These are phyloP conservation scores for Plagodis pulveraria DNA, from an alignment of 2,888 invertebrate genomes.

Conservation along the genomic window DNA sequence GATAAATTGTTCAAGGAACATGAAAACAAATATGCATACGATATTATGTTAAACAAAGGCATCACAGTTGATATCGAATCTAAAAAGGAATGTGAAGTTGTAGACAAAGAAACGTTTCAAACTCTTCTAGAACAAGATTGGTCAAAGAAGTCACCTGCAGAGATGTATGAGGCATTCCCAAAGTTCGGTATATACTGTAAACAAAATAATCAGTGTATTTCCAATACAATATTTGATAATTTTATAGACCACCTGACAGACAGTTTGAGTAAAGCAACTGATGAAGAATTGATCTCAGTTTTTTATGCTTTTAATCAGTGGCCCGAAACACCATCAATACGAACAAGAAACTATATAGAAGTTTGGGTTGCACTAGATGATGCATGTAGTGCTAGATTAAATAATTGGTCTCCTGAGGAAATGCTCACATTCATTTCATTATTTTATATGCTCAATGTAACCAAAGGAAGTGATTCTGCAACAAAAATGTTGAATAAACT, in stretches of 20 bases:
- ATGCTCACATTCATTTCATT: constrained; percentile 86
- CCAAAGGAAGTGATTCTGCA: constrained; percentile 83
- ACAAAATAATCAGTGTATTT: constrained; percentile 62
- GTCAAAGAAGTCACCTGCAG: constrained; percentile 50
- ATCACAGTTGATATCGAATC: constrained; percentile 52
- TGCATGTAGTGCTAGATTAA: constrained; percentile 79
- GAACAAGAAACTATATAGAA: constrained; percentile 85
- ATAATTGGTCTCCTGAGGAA: constrained; percentile 81
- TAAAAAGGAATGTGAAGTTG: constrained; percentile 19
- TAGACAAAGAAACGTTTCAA: constrained; percentile 53
- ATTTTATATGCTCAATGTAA: constrained; percentile 86
- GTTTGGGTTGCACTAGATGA: constrained; percentile 89
- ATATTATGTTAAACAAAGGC: constrained; percentile 66
- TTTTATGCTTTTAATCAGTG: constrained; percentile 80
- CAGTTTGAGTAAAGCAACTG: constrained; percentile 80
- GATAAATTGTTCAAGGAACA: constrained; percentile 67
- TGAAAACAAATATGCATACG: constrained; percentile 75
- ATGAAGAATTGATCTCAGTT: constrained; percentile 83
- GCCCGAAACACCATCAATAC: constrained; percentile 78
- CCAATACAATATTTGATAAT: constrained; percentile 66
- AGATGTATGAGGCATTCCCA: constrained; percentile 62
- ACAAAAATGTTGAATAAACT: constrained; percentile 81
- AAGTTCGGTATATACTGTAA: constrained; percentile 62
- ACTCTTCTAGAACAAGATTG: constrained; percentile 55
- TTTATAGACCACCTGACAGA: constrained; percentile 77